Evolutionary conservation across 2,888 invertebrate species (phyloP).

Genomic region (Carterocephalus palaemon): DNA sequence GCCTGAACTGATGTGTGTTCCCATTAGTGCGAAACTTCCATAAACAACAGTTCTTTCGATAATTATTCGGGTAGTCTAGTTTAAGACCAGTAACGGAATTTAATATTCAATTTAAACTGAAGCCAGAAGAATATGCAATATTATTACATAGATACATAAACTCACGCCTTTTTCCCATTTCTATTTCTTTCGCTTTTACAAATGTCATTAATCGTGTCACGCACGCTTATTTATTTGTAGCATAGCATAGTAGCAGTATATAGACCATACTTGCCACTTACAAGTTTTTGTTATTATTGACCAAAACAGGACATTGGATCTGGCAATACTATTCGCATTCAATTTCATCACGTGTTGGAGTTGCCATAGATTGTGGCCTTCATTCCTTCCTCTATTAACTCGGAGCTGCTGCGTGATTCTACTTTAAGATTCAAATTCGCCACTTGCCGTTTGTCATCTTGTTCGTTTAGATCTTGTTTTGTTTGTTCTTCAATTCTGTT

Average conservation of each 20-base stretch:
- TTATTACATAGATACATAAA: too few species aligned
- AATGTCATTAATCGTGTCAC: too few species aligned
- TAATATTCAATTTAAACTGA: too few species aligned
- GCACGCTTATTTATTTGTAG: too few species aligned
- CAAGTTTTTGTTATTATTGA: background rate
- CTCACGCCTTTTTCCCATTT: too few species aligned
- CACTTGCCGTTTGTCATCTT: constrained; percentile 21
- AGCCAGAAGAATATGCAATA: too few species aligned
- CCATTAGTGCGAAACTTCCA: background rate
- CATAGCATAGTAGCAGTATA: too few species aligned
- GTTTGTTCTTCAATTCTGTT: constrained; percentile 13
- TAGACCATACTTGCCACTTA: constrained; percentile 1
- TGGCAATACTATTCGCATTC: constrained; percentile 8
- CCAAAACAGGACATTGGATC: constrained; percentile 1
- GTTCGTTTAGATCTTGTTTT: constrained; percentile 16
- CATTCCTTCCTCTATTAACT: constrained; percentile 29
- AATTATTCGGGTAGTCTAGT: too few species aligned
- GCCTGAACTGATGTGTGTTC: constrained; percentile 33
- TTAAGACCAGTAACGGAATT: too few species aligned
- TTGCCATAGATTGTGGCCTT: constrained; percentile 33
- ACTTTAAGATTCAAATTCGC: constrained; percentile 24
- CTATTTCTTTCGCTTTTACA: too few species aligned
- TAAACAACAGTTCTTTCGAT: too few species aligned
- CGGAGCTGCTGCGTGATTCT: constrained; percentile 28
- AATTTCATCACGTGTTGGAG: constrained; percentile 31